Base-by-base conservation (phyloP, 2,888 invertebrate species). In the Odontomyia ornata region DNA sequence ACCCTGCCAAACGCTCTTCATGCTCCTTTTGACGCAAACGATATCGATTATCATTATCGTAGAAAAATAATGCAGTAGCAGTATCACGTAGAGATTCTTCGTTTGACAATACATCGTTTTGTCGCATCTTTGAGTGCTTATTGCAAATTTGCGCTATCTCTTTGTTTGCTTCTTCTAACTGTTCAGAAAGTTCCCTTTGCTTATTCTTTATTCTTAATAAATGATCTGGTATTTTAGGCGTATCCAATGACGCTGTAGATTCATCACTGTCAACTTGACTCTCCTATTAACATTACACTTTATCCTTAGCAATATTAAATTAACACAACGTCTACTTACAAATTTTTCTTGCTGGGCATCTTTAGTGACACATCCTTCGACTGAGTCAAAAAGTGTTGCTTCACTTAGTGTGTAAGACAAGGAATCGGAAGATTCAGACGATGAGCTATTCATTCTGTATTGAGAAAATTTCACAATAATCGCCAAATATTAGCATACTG, bases 21-120 rank as follows among this genome's bases (percentile, higher is more conserved):
- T 71, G 71, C 13, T 47, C 47, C n/a, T 71, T 47, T 5, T 23
- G 25, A 23, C 27, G 71, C 28, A 52, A n/a, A 5, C 25, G 47
- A 47, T 47, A 71, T 15, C 52, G 71, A 27, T 71, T 71, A 11
- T 4, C 18, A 47, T 18, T 71, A n/a, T 71, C 18, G 25, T 71
- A 23, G 2, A 52, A 27, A 47, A 71, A 71, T n/a, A 47, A 5
- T 4, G 23, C 1, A 5, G 47, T 71, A 9, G 47, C 18, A 47
- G 13, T 25, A n/a, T n/a, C 13, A 2, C 52, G 71, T 2, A 25
- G 13, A 18, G 13, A 2, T 52, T 71, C 18, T 15, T 23, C 46
- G 1, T 0, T 71, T 1, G 21, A 1, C 11, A 9, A n/a, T 11
- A n/a, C 27, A 1, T 18, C 27, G 21, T 71, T 15, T n/a, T 71